Evolutionary conservation across 2,113 vertebrate genomes (phyloP).

Genomic region (Semnornis frantzii): DNA sequence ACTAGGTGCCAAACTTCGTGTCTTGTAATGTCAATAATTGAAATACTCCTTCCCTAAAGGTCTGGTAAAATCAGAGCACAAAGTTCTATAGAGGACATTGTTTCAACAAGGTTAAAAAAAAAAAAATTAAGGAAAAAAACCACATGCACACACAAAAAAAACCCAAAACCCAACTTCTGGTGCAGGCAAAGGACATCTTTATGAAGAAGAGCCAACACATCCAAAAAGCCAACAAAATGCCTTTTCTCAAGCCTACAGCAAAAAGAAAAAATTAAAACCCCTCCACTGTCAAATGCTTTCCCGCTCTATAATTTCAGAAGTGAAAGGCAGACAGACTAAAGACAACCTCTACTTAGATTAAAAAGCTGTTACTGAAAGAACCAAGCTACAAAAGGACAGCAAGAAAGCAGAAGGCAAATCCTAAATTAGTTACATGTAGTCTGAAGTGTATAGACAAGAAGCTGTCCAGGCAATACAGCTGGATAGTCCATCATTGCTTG

Average conservation of each 20-base stretch:
- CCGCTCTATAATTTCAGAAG: background rate
- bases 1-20: background rate
- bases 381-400: background rate
- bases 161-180: background rate
- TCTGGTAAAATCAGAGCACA: background rate
- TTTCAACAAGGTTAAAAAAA: background rate
- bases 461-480: background rate
- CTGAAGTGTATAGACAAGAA: background rate
- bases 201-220: fast-evolving
- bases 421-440: fast-evolving
- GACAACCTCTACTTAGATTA: background rate
- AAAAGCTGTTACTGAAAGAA: background rate
- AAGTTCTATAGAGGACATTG: background rate
- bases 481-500: background rate
- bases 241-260: background rate
- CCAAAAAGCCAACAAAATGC: background rate
- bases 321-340: background rate
- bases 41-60: background rate
- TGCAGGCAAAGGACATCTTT: background rate
- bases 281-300: background rate
- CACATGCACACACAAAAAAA: too few relatives aligned
- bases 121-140: background rate
- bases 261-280: background rate
- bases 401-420: background rate
- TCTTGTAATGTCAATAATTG: background rate